Base-by-base conservation (phyloP, 2,888 invertebrate species). In the Cosmorhoe ocellata region DNA sequence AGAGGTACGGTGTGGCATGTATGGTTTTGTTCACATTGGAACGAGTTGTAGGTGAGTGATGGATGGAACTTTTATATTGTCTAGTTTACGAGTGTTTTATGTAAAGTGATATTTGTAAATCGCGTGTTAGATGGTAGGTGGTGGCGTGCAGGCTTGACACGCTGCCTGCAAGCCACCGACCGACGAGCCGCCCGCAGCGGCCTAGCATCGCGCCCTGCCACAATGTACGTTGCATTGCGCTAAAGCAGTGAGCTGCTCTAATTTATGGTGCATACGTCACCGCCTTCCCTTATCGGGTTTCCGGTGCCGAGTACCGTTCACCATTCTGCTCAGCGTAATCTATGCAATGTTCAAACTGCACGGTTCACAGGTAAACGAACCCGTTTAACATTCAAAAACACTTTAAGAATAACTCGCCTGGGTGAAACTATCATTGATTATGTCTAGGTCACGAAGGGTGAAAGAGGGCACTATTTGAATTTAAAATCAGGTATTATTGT, bases 271-370 rank as follows among this genome's bases (percentile, higher is more conserved):
- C 59, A 69, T 71, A 74, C 69, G 67, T 72, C 74, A 67, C 74
- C 67, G 66, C 64, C 60, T 63, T n/a, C 58, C 56, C 61, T 68
- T 81, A 81, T 81, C 79, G 55, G 51, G 58, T 66, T 78, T 78
- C 80, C 81, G 67, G 65, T 77, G 63, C 75, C 75, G 74, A 74
- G 74, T 71, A 67, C 67, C 64, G 64, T 60, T 38, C 47, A 39
- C 50, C 64, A 59, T 47, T 45, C 45, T 58, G 53, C 54, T 45
- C 38, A 59, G 46, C 53, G 65, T 68, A 67, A 69, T 73, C 63
- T 74, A 76, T 75, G 73, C 71, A 70, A 69, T 58, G 48, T 48
- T 53, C 34, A 11, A 40, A 31, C 45, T 36, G 45, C 34, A 51
- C 18, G 48, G 63, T 46, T 42, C 59, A 48, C 56, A 63, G 67